These are phyloP conservation scores for Zonitis immaculata DNA, from an alignment of 2,888 invertebrate genomes.

Conservation along the genomic window DNA sequence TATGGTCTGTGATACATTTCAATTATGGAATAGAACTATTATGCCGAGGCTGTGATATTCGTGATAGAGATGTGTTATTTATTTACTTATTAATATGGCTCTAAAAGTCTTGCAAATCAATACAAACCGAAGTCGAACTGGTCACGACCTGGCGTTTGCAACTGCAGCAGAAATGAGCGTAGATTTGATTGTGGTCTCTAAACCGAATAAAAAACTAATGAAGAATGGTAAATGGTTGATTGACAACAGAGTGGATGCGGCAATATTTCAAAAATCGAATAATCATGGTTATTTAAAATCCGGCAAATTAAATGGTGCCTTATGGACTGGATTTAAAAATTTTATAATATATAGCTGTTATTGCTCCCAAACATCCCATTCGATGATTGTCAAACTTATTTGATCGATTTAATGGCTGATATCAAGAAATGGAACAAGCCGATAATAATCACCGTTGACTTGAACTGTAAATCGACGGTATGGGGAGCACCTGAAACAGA, in stretches of 20 bases:
- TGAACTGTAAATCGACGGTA: background rate
- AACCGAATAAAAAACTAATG: background rate
- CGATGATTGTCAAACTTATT: background rate
- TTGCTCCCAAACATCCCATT: conserved; percentile 1
- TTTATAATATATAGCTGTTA: conserved; percentile 5
- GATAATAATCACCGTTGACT: too few relatives aligned
- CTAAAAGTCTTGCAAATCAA: conserved; percentile 1
- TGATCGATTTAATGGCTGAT: background rate
- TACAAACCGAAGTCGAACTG: background rate
- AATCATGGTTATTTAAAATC: too few relatives aligned
- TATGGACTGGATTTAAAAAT: background rate
- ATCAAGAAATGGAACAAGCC: background rate
- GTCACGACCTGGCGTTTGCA: background rate
- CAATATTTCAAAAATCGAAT: background rate
- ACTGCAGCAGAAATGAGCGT: background rate
- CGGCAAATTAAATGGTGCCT: too few relatives aligned
- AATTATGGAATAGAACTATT: too few relatives aligned
- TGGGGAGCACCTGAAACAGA: conserved; percentile 10
- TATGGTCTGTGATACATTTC: too few relatives aligned
- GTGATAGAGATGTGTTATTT: too few relatives aligned
- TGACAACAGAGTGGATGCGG: background rate
- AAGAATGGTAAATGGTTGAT: too few relatives aligned
- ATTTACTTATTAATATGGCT: too few relatives aligned
- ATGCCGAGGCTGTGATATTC: too few relatives aligned
- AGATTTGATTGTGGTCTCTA: background rate